Evolutionary conservation across 2,113 vertebrate genomes (phyloP).

Genomic region (Limanda limanda): DNA sequence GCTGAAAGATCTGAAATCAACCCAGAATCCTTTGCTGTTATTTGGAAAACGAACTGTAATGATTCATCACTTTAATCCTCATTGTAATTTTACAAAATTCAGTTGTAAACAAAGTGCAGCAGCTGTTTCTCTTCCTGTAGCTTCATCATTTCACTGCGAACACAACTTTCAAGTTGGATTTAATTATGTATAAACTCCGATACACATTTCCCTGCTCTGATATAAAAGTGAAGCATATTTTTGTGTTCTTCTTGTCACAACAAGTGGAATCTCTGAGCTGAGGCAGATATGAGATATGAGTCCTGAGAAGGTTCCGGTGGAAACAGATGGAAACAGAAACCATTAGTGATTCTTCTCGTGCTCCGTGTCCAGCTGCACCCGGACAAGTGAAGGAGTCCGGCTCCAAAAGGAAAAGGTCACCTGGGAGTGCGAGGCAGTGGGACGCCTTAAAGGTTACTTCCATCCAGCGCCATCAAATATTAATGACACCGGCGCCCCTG

Average conservation of each 20-base stretch:
- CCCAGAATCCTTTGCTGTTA: background rate
- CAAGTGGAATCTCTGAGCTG: too few species aligned
- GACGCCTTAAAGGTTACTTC: constrained; percentile 77
- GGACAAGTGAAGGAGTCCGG: constrained; percentile 44
- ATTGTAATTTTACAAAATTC: background rate
- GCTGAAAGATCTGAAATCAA: background rate
- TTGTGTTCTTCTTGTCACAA: background rate
- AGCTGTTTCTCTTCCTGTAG: too few species aligned
- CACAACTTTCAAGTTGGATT: background rate
- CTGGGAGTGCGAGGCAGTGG: constrained; percentile 54
- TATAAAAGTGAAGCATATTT: background rate
- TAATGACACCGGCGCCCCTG: constrained; percentile 61
- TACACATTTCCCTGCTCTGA: too few species aligned
- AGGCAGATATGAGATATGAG: too few species aligned
- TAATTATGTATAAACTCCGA: background rate
- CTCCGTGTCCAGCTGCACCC: constrained; percentile 19
- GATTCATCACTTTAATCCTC: background rate
- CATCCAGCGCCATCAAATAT: constrained; percentile 75
- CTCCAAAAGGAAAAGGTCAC: constrained; percentile 75
- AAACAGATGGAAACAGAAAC: too few species aligned
- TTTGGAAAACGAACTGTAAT: background rate
- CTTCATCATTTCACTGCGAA: background rate
- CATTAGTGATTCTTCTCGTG: background rate
- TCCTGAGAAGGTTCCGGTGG: background rate
- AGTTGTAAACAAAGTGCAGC: too few species aligned